Evolutionary conservation across 2,113 vertebrate species (phyloP), one percentile per base, ranked within the genome.

Genomic region (Eonycteris spelaea): DNA sequence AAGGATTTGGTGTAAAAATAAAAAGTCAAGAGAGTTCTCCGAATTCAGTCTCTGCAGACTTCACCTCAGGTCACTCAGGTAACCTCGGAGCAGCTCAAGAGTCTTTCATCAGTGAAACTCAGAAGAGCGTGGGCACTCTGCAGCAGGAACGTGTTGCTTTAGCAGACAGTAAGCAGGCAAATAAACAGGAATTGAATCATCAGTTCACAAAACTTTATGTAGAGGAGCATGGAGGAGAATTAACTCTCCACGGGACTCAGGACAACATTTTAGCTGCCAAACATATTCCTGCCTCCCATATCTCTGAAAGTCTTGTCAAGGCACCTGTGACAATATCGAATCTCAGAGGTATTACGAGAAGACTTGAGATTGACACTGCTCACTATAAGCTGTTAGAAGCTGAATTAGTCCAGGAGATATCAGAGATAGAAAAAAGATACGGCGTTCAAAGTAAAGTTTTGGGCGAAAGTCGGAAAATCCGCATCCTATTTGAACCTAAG

Each of bases 241-340:
- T 98, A 65, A 94, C 95, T 73, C 97, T 99, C 45, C 73, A 97
- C 67, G 98, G 98, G 61, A 97, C 96, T 8, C 0, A 4, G 1
- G 82, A 14, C 40, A 98, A 97, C 40, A 86, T 98, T 95, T 89
- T 16, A 85, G 97, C 90, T 63, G 98, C 98, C 53, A 75, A 26
- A 90, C 71, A 11, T 9, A 70, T 98, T 86, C 59, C 98, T 63
- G 63, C 6, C 45, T 1, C 45, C 57, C 85, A 90, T 30, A 86
- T 28, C 5, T 59, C 83, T 48, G 26, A 84, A 86, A 45, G 16
- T 35, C 8, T 6, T 28, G 24, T 24, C 55, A 87, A 57, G 85
- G 90, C 30, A 43, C 93, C 61, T 45, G 19, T 98, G 73, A 96
- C 96, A 95, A 97, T 98, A 95, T 26, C 24, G 0, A 73, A 68